Evolutionary conservation across 1,140 invertebrate genomes (phyloP), one percentile per base, ranked within the genome.

Genomic region (Euwallacea fornicatus): DNA sequence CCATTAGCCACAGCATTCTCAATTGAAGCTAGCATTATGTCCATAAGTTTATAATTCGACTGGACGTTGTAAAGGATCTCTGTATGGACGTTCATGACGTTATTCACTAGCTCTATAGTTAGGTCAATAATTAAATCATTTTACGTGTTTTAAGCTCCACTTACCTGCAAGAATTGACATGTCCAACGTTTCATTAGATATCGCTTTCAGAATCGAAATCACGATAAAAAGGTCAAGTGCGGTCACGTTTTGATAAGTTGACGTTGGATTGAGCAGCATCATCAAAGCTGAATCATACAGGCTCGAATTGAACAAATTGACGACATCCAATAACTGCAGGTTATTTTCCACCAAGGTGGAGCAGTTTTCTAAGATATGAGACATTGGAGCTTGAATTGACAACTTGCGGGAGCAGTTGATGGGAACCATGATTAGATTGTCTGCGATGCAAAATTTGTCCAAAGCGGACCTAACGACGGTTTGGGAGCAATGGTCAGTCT

Each of bases 1-100:
- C 16, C 47, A 50, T 43, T 42, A 10, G 7, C 50, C 55, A 72
- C 50, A 10, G 50, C 16, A 16, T 63, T 33, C 42, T 73, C 71
- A 3, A 69, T 41, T 42, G 10, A 13, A 11, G 7, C 11, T 43
- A 73, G 42, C 13, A 64, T 11, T 10, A 13, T 50, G 44, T 73
- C 71, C 42, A 71, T 56, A 41, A 54, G 54, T 46, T 69, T 72
- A 53, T 54, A 74, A 11, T n/a, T 47, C 72, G 73, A 9, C 67
- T 64, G 2, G 42, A 8, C 7, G 4, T n/a, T n/a, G n/a, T 55
- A 21, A 21, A 74, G 42, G 43, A 66, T 46, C 55, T 8, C 10
- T 55, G 2, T 11, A 8, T 69, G 66, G n/a, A 72, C 56, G n/a
- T 69, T 43, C 67, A 69, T 69, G 7, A 74, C n/a, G 10, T 68